Evolutionary conservation across 2,888 invertebrate genomes (phyloP).

Genomic region (Drosophila suboccidentalis): DNA sequence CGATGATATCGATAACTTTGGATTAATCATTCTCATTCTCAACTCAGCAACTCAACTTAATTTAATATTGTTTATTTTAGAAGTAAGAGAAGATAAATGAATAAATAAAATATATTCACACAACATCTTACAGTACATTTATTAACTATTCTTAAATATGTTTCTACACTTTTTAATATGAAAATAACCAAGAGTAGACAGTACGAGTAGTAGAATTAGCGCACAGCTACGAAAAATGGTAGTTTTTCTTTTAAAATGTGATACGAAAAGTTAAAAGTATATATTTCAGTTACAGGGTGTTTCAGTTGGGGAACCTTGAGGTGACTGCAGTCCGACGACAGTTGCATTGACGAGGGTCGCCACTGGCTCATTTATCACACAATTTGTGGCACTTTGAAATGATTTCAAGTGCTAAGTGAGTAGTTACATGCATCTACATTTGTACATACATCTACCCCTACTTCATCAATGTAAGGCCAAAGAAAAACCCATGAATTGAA

Average conservation of each 20-base stretch:
- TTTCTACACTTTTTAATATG: too few species aligned
- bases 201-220: too few species aligned
- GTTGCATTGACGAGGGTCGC: slow-evolving; percentile 66
- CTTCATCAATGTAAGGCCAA: background rate
- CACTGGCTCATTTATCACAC: slow-evolving; percentile 55
- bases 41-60: too few species aligned
- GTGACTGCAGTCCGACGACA: slow-evolving; percentile 8
- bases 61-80: too few species aligned
- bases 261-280: background rate
- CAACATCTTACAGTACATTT: too few species aligned
- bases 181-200: too few species aligned
- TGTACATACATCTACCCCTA: background rate
- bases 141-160: too few species aligned
- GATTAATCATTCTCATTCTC: too few species aligned
- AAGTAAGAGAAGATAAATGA: too few species aligned
- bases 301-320: slow-evolving; percentile 12
- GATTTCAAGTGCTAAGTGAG: slow-evolving; percentile 67
- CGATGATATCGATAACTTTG: too few species aligned
- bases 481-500: slow-evolving; percentile 38
- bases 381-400: slow-evolving; percentile 33
- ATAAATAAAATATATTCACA: too few species aligned
- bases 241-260: background rate
- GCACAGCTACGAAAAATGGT: background rate
- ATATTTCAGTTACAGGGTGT: background rate
- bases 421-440: slow-evolving; percentile 48